phyloP scores from a whole-genome alignment of 2,888 invertebrate species.

The Hesperia comma region DNA sequence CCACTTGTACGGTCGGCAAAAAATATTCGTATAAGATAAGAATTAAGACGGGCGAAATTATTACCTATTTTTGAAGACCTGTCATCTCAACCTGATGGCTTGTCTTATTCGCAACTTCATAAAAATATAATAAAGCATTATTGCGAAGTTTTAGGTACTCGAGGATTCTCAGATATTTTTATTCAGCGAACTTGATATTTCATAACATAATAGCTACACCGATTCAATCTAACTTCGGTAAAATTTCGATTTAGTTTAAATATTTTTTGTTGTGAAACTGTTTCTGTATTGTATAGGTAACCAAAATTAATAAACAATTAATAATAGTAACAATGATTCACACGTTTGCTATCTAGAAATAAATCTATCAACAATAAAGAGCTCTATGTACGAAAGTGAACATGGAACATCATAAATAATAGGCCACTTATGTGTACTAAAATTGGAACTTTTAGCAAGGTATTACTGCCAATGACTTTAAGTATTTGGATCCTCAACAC shows the following conservation, averaged over 20 bases:
- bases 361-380: background rate
- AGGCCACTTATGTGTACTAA: too few relatives aligned
- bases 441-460: too few relatives aligned
- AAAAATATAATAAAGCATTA: slow-evolving; percentile 3
- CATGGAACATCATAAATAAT: too few relatives aligned
- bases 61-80: background rate
- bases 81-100: background rate
- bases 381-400: too few relatives aligned
- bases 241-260: too few relatives aligned
- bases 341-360: background rate
- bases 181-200: background rate
- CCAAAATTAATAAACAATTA: background rate
- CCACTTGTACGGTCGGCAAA: slow-evolving; percentile 37
- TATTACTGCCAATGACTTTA: too few relatives aligned
- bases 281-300: too few relatives aligned
- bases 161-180: background rate
- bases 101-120: background rate
- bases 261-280: too few relatives aligned
- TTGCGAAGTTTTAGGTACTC: background rate
- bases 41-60: background rate
- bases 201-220: background rate
- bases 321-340: background rate
- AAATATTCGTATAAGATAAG: background rate
- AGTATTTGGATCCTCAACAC: too few relatives aligned
- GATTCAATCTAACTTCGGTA: too few relatives aligned